phyloP scores from a whole-genome alignment of 2,797 vertebrate species.

The Gambelia wislizenii region DNA sequence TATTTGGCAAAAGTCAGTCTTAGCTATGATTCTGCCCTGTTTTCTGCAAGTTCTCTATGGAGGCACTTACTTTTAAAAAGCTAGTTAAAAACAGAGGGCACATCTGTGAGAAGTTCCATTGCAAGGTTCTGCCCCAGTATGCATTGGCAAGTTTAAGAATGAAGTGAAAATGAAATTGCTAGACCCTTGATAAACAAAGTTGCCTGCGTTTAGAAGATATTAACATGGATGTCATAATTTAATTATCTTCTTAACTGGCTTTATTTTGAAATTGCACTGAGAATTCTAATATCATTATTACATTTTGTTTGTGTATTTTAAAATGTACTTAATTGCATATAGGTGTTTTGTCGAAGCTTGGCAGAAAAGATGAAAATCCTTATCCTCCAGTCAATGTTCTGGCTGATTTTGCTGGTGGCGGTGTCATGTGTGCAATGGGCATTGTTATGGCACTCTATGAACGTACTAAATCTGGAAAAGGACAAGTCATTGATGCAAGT shows the following conservation, averaged over 20 bases:
- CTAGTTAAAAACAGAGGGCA: background rate
- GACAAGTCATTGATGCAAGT: slow-evolving; percentile 91
- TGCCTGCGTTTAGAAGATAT: background rate
- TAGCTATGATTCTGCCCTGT: background rate
- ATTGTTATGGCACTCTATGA: slow-evolving; percentile 89
- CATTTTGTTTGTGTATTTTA: background rate
- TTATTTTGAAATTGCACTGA: background rate
- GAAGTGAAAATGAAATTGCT: background rate
- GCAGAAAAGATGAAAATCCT: slow-evolving; percentile 87
- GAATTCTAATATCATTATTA: background rate
- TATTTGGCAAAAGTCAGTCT: background rate
- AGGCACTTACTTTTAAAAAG: background rate
- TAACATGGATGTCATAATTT: background rate
- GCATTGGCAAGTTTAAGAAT: background rate
- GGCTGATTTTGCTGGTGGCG: slow-evolving; percentile 93
- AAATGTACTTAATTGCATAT: slow-evolving; percentile 27
- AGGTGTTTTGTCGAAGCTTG: slow-evolving; percentile 92
- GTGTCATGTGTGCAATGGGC: slow-evolving; percentile 88
- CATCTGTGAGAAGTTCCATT: background rate
- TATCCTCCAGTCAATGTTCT: slow-evolving; percentile 89
- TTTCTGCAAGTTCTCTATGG: background rate
- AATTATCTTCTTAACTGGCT: background rate
- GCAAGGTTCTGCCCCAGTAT: background rate
- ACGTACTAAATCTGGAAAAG: slow-evolving; percentile 87
- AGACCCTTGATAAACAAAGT: background rate